Percentiles rank a stretch among this genome's conserved stretches.
Conservation (phyloP, 64 coral and sea anemone genomes). For the Stylophora pistillata region DNA sequence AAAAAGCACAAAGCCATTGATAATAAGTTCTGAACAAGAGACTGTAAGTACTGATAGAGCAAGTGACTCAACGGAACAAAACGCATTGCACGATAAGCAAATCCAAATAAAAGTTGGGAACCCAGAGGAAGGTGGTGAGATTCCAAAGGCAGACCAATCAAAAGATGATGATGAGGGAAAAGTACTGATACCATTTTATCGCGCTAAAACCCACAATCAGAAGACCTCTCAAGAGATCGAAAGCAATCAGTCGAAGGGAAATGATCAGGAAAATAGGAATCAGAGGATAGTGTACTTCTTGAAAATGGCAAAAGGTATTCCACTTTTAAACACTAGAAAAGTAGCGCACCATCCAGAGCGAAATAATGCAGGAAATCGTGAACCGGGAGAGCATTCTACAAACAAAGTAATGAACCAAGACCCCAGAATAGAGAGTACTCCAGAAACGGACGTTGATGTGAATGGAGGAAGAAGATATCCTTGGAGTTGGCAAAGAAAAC, state of each 20-base stretch:
- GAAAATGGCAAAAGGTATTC: constrained; percentile 42
- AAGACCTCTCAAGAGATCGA: neutral
- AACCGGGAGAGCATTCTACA: neutral
- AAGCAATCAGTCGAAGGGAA: neutral
- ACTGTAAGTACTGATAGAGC: neutral
- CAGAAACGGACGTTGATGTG: neutral
- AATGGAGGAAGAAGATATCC: neutral
- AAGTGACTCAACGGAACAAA: neutral
- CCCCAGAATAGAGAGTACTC: neutral
- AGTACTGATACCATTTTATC: neutral
- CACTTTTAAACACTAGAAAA: constrained; percentile 25
- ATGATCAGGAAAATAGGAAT: constrained; percentile 14
- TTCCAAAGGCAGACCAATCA: neutral
- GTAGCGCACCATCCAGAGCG: neutral
- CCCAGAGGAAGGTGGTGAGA: neutral
- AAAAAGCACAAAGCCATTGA: neutral
- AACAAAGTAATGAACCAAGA: neutral
- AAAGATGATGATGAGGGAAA: neutral
- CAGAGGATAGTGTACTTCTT: constrained; percentile 41
- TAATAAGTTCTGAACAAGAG: neutral
- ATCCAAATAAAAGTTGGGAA: neutral
- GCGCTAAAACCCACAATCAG: neutral
- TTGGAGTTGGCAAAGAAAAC: neutral
- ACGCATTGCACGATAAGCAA: too few species aligned
- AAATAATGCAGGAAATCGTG: neutral